Base-by-base conservation (phyloP, 1,140 invertebrate species). In the Camponotus floridanus region DNA sequence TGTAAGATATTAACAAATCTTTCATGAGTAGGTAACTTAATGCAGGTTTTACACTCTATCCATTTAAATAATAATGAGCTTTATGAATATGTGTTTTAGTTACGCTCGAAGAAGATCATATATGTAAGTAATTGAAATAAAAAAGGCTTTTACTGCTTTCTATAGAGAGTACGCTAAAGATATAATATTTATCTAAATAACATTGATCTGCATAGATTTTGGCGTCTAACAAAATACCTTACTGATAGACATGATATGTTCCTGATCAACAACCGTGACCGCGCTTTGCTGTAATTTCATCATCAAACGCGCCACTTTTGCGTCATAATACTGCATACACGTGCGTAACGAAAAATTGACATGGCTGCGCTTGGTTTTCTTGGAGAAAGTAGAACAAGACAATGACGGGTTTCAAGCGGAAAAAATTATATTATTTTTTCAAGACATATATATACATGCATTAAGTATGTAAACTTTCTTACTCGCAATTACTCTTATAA, bases 371-470 rank as follows among this genome's bases (percentile, higher is more conserved):
- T 55, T 64, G 31, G 31, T 31, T 51, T 42, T 73, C 3, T 21
- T 21, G 45, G 80, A 33, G 87, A 88, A 89, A 89, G 84, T 74
- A 86, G 71, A 80, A 86, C 76, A 55, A 67, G 59, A 33, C 45
- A 62, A 76, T 59, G 48, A 42, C 55, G 57, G 42, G 39, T 31
- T 85, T 57, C 21, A 11, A 76, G 42, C 8, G 70, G 11, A n/a
- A 74, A 83, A 83, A 83, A 61, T 74, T 71, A 55, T 21, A 45
- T 81, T 74, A 61, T 26, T 6, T 61, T 61, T 31, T 33, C 36
- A 45, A 26, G 64, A 80, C 6, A 39, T 39, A 39, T 39, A 48
- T 36, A 31, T 70, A 21, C 5, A 15, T 36, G 61, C 33, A 39
- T 62, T 42, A 15, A 45, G 3, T 13, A 6, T 26, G 57, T 81